Conservation (phyloP, 2,888 invertebrate genomes). For the Acanthosepion pharaonis region DNA sequence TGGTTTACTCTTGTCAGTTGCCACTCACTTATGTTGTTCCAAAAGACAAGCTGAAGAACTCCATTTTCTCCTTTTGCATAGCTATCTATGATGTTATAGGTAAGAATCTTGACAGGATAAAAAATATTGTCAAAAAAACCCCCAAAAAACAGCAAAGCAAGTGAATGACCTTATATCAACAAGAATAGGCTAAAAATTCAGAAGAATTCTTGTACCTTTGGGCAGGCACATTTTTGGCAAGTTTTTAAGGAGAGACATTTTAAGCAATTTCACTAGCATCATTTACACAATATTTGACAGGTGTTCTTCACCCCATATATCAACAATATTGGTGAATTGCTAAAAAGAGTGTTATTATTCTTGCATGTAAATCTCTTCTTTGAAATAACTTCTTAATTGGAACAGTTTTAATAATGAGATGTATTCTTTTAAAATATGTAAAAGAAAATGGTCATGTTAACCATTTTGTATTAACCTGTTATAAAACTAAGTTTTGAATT, state of each 20-base stretch:
- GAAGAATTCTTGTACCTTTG: conserved; percentile 20
- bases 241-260: background rate
- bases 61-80: background rate
- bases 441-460: background rate
- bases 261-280: background rate
- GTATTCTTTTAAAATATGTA: background rate
- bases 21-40: background rate
- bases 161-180: background rate
- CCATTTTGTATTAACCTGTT: background rate
- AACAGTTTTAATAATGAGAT: background rate
- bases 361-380: background rate
- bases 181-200: background rate
- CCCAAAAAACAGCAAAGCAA: too few relatives aligned
- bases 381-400: background rate
- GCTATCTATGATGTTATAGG: background rate
- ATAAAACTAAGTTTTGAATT: background rate
- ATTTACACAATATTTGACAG: conserved; percentile 2
- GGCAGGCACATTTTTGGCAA: background rate
- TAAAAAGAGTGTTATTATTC: background rate
- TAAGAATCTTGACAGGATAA: background rate
- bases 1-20: background rate
- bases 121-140: background rate
- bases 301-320: background rate
- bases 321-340: background rate
- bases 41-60: conserved; percentile 21